Conservation (phyloP, 2,113 vertebrate genomes). For the Tychaedon coryphoeus region DNA sequence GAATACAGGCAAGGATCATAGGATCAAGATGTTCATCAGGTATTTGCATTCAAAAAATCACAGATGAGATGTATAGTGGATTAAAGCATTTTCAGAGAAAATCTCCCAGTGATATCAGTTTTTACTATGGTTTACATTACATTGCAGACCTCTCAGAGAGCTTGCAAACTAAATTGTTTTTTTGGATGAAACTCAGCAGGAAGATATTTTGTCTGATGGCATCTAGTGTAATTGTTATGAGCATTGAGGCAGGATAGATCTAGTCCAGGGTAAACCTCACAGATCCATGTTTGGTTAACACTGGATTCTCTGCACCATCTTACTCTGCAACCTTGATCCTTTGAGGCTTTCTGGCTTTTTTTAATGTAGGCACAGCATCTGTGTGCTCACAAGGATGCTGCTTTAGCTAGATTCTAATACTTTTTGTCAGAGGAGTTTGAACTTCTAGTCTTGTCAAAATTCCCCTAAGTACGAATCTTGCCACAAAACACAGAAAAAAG, state of each 20-base stretch:
- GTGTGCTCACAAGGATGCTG: neutral
- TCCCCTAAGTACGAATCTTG: neutral
- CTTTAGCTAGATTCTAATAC: neutral
- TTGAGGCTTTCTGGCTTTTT: neutral
- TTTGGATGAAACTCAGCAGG: neutral
- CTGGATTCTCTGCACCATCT: neutral
- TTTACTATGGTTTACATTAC: neutral
- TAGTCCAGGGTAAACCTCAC: neutral
- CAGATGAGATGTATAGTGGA: neutral
- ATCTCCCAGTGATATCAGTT: neutral
- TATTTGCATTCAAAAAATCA: neutral
- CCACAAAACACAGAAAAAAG: neutral
- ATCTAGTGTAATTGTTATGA: neutral
- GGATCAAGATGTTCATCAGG: neutral
- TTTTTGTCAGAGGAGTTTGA: neutral
- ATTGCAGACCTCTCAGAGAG: neutral
- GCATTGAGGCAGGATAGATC: neutral
- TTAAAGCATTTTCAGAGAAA: neutral
- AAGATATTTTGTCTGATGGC: neutral
- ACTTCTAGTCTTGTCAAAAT: neutral
- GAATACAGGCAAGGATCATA: neutral
- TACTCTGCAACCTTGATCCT: neutral
- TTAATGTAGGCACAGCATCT: neutral
- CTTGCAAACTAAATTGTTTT: neutral
- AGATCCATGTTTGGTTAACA: neutral